These are phyloP conservation scores for Emys orbicularis DNA, from an alignment of 2,797 vertebrate species.

Conservation along the genomic window DNA sequence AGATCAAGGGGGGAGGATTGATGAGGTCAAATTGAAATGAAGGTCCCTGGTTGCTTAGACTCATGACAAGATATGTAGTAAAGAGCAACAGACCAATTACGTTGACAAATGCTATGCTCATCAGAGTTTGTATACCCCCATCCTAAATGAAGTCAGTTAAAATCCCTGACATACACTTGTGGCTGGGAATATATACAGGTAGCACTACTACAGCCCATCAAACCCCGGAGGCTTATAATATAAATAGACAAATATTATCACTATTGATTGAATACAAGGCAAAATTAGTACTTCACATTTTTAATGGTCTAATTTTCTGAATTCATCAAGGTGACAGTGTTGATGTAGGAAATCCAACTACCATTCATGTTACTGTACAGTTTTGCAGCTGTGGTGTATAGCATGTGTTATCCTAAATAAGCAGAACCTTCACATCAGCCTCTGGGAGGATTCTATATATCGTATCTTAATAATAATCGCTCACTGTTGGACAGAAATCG, in stretches of 20 bases:
- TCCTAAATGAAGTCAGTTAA: background rate
- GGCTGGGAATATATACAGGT: background rate
- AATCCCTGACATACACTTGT: background rate
- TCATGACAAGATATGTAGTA: background rate
- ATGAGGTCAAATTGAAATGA: background rate
- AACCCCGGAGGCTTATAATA: background rate
- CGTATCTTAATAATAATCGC: slow-evolving; percentile 45
- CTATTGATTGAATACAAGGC: background rate
- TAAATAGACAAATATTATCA: background rate
- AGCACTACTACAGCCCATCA: background rate
- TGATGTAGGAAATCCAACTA: background rate
- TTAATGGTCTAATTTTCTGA: background rate
- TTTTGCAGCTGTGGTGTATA: background rate
- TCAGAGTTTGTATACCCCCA: rapidly evolving
- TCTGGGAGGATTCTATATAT: slow-evolving; percentile 6
- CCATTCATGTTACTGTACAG: background rate
- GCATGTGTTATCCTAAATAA: background rate
- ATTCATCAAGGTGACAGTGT: background rate
- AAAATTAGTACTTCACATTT: background rate
- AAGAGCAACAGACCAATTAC: background rate
- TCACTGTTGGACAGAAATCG: slow-evolving; percentile 36
- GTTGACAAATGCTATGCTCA: background rate
- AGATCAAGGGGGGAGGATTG: background rate
- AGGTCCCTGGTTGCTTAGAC: background rate
- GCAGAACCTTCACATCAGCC: background rate